Evolutionary conservation across 2,888 invertebrate species (phyloP).

Genomic region (Pedicia rivosa): DNA sequence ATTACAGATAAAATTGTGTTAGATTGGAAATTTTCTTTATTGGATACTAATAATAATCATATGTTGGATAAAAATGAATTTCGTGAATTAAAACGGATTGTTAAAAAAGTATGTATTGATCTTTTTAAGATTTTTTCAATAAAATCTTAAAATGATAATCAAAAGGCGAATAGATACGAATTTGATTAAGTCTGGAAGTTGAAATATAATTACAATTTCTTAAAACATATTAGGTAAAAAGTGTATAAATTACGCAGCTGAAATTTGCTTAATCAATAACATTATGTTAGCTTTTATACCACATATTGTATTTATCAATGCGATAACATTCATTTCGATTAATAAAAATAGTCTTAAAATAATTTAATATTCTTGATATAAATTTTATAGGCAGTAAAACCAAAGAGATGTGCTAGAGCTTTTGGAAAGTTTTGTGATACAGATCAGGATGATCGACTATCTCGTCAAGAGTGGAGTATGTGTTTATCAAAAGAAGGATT

Average conservation of each 20-base stretch:
- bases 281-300: too few species aligned
- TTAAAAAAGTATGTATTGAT: constrained; percentile 47
- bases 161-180: too few species aligned
- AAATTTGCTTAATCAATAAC: too few species aligned
- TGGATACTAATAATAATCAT: constrained; percentile 68
- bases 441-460: constrained; percentile 62
- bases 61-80: constrained; percentile 69
- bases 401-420: constrained; percentile 74
- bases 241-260: too few species aligned
- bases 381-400: constrained; percentile 51
- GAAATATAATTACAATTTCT: too few species aligned
- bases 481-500: constrained; percentile 69
- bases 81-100: constrained; percentile 59
- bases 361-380: background rate
- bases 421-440: constrained; percentile 81
- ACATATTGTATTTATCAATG: too few species aligned
- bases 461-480: constrained; percentile 67
- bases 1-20: constrained; percentile 41
- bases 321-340: too few species aligned
- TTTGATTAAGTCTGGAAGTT: too few species aligned
- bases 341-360: too few species aligned
- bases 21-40: constrained; percentile 77
- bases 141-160: too few species aligned
- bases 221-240: too few species aligned
- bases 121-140: background rate